These are phyloP conservation scores for Adelosebastes latens DNA, from an alignment of 2,797 vertebrate species.

Conservation along the genomic window DNA sequence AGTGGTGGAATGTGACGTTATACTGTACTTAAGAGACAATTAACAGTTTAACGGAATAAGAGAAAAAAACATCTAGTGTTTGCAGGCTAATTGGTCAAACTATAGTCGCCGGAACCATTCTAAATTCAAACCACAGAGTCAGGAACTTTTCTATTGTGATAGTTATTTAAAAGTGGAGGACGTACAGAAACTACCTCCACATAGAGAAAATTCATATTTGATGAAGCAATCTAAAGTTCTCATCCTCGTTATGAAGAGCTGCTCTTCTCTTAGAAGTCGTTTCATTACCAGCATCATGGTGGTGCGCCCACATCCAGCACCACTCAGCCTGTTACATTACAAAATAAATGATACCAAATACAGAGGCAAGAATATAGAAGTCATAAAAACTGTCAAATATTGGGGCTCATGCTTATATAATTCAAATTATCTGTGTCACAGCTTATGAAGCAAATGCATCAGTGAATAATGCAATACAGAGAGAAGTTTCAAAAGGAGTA, in stretches of 20 bases:
- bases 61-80: too few species aligned
- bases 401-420: conserved; percentile 22
- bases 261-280: not conserved
- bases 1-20: too few species aligned
- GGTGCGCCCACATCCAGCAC: not conserved
- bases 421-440: conserved; percentile 31
- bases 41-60: too few species aligned
- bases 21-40: too few species aligned
- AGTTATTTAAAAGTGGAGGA: not conserved
- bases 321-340: not conserved
- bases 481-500: conserved; percentile 23
- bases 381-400: conserved; percentile 32
- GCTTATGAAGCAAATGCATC: conserved; percentile 14
- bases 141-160: not conserved
- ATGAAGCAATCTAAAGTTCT: conserved; percentile 28
- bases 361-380: not conserved
- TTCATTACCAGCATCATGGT: conserved; percentile 8
- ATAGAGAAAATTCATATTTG: conserved; percentile 37
- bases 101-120: too few species aligned
- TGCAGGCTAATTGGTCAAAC: too few species aligned
- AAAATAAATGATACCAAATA: conserved; percentile 35
- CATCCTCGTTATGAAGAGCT: not conserved
- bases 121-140: not conserved
- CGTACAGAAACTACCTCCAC: not conserved
- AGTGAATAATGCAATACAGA: conserved; percentile 33